These are phyloP conservation scores for Xiphophorus birchmanni DNA, from an alignment of 2,797 vertebrate genomes.

Conservation along the genomic window DNA sequence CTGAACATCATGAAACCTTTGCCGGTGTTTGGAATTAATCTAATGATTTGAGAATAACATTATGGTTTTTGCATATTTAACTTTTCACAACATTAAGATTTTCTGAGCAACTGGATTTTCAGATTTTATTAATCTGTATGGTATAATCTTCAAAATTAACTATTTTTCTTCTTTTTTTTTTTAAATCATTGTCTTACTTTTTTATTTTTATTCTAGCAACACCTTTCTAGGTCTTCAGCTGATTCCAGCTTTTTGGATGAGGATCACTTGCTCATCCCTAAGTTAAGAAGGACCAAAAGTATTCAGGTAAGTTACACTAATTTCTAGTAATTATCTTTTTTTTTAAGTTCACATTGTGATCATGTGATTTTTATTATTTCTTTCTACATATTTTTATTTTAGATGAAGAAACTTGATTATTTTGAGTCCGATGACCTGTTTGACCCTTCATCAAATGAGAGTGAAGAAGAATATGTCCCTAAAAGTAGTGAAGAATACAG, in stretches of 20 bases:
- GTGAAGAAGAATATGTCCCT: slow-evolving; percentile 30
- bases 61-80: not conserved
- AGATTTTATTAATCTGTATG: not conserved
- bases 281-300: not conserved
- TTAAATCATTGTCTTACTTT: not conserved
- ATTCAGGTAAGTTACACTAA: not conserved
- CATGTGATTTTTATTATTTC: not conserved
- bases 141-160: not conserved
- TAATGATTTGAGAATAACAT: not conserved
- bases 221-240: not conserved
- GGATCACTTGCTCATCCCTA: not conserved
- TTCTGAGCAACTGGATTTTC: not conserved
- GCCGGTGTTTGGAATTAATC: not conserved
- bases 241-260: not conserved
- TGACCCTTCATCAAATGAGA: slow-evolving; percentile 1
- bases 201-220: not conserved
- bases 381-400: not conserved
- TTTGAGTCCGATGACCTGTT: slow-evolving; percentile 25
- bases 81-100: not conserved
- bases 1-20: too few species aligned
- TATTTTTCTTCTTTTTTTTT: not conserved
- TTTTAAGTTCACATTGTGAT: not conserved
- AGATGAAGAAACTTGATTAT: not conserved
- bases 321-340: not conserved
- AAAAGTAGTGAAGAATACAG: not conserved